These are phyloP conservation scores for Gymnoscopelus microlampas DNA, from an alignment of 2,797 vertebrate genomes.

Conservation along the genomic window DNA sequence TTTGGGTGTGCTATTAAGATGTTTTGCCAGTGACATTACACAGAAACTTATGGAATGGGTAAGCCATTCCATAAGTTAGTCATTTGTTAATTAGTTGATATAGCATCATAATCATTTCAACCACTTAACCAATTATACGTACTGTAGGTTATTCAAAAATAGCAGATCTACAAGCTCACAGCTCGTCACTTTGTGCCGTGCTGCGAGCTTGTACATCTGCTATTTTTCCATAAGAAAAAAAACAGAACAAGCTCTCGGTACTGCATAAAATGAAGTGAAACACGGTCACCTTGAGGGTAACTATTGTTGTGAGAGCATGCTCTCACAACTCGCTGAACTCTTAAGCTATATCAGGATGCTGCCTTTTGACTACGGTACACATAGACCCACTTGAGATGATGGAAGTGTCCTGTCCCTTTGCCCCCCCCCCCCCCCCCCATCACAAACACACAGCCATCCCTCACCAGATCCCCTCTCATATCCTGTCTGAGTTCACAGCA, in stretches of 20 bases:
- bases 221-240: conserved; percentile 19
- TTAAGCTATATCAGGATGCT: conserved; percentile 35
- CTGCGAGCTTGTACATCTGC: too few relatives aligned
- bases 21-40: too few relatives aligned
- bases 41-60: too few relatives aligned
- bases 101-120: too few relatives aligned
- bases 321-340: conserved; percentile 22
- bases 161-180: too few relatives aligned
- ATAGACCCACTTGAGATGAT: conserved; percentile 59
- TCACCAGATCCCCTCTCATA: conserved; percentile 74
- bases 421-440: conserved; percentile 62
- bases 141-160: too few relatives aligned
- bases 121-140: too few relatives aligned
- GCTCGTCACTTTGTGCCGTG: too few relatives aligned
- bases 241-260: conserved; percentile 25
- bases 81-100: too few relatives aligned
- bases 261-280: conserved; percentile 34
- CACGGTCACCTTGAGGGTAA: conserved; percentile 42
- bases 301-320: conserved; percentile 32
- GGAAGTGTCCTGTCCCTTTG: conserved; percentile 56
- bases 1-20: too few relatives aligned
- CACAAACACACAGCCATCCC: conserved; percentile 64
- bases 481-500: conserved; percentile 76
- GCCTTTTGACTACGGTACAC: conserved; percentile 50
- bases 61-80: too few relatives aligned